Evolutionary conservation across 2,797 vertebrate species (phyloP).

Genomic region (Nasua narica): DNA sequence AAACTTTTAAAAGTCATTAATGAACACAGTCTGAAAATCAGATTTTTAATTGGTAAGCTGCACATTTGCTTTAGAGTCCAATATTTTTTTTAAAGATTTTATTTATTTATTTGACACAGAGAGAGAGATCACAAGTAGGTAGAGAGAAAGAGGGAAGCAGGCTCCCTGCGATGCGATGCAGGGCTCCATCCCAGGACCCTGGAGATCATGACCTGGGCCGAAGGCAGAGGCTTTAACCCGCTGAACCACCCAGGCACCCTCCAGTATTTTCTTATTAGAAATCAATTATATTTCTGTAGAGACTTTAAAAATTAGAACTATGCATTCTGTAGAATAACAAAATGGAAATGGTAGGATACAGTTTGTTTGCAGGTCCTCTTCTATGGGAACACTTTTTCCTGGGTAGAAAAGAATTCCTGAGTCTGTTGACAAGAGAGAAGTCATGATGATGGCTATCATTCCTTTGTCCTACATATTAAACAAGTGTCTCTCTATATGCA

Average conservation of each 20-base stretch:
- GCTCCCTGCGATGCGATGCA: too few species aligned
- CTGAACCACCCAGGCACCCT: too few species aligned
- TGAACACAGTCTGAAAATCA: neutral
- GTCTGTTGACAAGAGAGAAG: neutral
- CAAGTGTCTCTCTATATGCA: neutral
- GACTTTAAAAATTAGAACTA: neutral
- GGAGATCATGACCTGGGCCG: too few species aligned
- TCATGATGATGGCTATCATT: neutral
- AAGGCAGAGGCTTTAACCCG: too few species aligned
- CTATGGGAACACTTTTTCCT: conserved; percentile 26
- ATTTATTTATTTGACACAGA: too few species aligned
- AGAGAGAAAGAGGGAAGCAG: too few species aligned
- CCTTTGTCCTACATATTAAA: neutral
- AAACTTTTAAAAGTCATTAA: neutral
- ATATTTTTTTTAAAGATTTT: too few species aligned
- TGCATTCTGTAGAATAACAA: neutral
- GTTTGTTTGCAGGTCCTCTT: neutral
- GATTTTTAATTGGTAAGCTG: neutral
- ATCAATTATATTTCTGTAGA: neutral
- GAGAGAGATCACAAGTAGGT: too few species aligned
- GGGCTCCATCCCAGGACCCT: too few species aligned
- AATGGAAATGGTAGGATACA: neutral
- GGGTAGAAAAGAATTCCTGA: neutral
- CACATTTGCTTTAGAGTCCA: neutral
- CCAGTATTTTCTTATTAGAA: neutral